Evolutionary conservation across 1,140 invertebrate genomes (phyloP), one percentile per base, ranked within the genome.

Genomic region (roundworm (Caenorhabditis elegans)): DNA sequence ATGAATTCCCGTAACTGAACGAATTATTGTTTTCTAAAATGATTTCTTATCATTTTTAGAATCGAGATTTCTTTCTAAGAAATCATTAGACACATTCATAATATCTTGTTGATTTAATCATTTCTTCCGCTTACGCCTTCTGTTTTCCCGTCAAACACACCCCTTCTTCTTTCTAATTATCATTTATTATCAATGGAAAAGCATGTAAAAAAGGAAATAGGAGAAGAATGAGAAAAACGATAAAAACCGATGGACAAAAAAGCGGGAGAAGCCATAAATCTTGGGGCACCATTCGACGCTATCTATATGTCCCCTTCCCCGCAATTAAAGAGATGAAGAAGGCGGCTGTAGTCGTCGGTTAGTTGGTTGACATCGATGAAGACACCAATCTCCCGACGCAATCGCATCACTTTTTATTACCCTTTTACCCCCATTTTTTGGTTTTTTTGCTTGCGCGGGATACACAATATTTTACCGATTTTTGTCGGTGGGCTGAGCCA

Each of bases 341-440:
- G 17, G 28, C 28, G 60, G 60, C 60, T 24, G 60, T 70, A 31
- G 31, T 70, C 31, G 31, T 60, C 60, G 60, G 60, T 36, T 70
- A 34, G 53, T 60, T 60, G 53, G 60, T 39, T 34, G 34, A 24
- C 34, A 70, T 10, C 5, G 34, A 15, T 13, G 10, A 31, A 70
- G 11, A 22, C 31, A 31, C 13, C 60, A n/a, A 19, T n/a, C 11
- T 24, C n/a, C 4, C 2, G 17, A 70, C 60, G 34, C 60, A 70
- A 70, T 70, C 60, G 34, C 60, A 70, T 70, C 60, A 70, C 60
- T 39, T 70, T 70, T 70, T 70, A 70, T 70, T 24, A 70, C 34
- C 34, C 31, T 70, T 70, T 39, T 70, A 70, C 34, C 60, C 26
- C 60, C 5, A 34, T 22, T 39, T 39, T 39, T 39, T 31, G 6